These are phyloP conservation scores for Drosophila orena DNA, from an alignment of 1,140 invertebrate species.

Conservation along the genomic window DNA sequence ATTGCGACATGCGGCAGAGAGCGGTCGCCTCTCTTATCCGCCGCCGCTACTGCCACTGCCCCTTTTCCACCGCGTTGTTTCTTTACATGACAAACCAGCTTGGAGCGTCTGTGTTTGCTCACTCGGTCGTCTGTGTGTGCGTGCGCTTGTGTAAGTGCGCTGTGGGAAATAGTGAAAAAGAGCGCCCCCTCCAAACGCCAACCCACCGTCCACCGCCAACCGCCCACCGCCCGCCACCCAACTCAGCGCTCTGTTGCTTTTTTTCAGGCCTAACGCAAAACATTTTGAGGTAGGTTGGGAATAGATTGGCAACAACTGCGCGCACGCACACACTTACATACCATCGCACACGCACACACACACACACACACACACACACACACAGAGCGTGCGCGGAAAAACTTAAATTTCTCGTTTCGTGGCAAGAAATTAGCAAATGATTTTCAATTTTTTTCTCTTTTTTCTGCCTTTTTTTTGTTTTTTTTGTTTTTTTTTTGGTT, in stretches of 20 bases:
- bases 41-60: neutral
- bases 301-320: slow-evolving; percentile 80
- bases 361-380: slow-evolving; percentile 23
- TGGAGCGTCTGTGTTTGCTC: slow-evolving; percentile 61
- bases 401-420: slow-evolving; percentile 81
- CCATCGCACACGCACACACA: neutral
- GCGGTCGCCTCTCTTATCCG: slow-evolving; percentile 45
- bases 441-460: slow-evolving; percentile 64
- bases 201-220: neutral
- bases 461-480: slow-evolving; percentile 1
- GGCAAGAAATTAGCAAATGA: slow-evolving; percentile 82
- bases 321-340: slow-evolving; percentile 56
- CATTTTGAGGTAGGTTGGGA: slow-evolving; percentile 85
- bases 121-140: slow-evolving; percentile 23
- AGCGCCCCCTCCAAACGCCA: slow-evolving; percentile 31
- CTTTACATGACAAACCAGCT: slow-evolving; percentile 73
- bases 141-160: slow-evolving; percentile 29
- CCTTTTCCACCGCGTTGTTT: slow-evolving; percentile 7
- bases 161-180: slow-evolving; percentile 80
- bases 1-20: slow-evolving; percentile 75
- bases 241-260: slow-evolving; percentile 75
- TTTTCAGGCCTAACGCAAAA: slow-evolving; percentile 81
- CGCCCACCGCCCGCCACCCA: slow-evolving; percentile 36
- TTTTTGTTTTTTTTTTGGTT: slow-evolving; percentile 12
- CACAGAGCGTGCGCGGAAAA: slow-evolving; percentile 62